Percentiles rank a stretch among this genome's conserved stretches.
Evolutionary conservation across 2,113 vertebrate species (phyloP).

Genomic region (Cettia cetti): DNA sequence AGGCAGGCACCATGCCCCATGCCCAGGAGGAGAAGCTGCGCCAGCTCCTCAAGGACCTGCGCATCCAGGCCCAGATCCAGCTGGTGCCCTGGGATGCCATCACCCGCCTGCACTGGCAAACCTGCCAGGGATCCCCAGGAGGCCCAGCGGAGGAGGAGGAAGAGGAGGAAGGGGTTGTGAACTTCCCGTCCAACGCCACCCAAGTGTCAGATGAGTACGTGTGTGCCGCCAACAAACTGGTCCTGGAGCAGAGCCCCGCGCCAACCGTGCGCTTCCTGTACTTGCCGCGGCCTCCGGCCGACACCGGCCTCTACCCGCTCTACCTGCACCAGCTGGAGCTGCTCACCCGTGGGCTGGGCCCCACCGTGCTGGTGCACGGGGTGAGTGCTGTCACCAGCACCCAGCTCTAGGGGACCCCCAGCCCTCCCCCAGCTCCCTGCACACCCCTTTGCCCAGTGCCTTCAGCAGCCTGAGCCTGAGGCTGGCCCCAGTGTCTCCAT

Average conservation of each 20-base stretch:
- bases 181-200: constrained; percentile 78
- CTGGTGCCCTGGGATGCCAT: constrained; percentile 85
- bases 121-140: constrained; percentile 7
- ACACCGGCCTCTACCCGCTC: constrained; percentile 79
- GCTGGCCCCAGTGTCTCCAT: neutral
- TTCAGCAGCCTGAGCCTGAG: neutral
- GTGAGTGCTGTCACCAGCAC: constrained; percentile 89
- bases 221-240: constrained; percentile 80
- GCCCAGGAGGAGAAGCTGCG: constrained; percentile 83
- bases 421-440: neutral
- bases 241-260: constrained; percentile 72
- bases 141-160: neutral
- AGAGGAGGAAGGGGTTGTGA: constrained; percentile 66
- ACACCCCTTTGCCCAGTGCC: constrained; percentile 3
- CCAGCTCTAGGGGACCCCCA: constrained; percentile 74
- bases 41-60: constrained; percentile 83
- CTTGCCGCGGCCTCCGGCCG: constrained; percentile 83
- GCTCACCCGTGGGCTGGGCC: constrained; percentile 84
- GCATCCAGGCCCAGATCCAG: constrained; percentile 83
- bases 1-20: constrained; percentile 76
- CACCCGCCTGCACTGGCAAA: constrained; percentile 87
- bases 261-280: constrained; percentile 87
- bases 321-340: constrained; percentile 86
- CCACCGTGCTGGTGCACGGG: constrained; percentile 88
- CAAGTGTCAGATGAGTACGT: constrained; percentile 84